Evolutionary conservation across 2,888 invertebrate genomes (phyloP), one percentile per base, ranked within the genome.

Genomic region (Drosophila recens): DNA sequence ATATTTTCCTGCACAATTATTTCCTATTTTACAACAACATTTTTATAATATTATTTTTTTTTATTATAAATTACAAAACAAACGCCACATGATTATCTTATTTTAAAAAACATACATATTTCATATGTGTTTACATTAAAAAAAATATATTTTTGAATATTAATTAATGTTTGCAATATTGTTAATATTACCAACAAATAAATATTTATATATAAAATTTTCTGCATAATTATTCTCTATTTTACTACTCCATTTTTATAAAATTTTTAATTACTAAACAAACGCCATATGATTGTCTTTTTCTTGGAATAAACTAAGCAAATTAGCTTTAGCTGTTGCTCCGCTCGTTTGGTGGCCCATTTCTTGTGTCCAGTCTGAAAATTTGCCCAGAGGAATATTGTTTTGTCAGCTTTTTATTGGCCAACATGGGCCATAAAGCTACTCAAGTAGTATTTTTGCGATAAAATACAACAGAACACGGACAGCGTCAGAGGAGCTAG

Each of bases 321-420:
- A 72, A 83, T 86, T 82, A 85, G 67, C 33, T 72, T 36, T 42
- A 54, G 23, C 20, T 46, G 20, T 59, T 45, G 58, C 20, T n/a
- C 33, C 9, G 68, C 89, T 80, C 62, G 64, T 80, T 67, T 75
- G 81, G 81, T 85, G 83, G 82, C 90, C 86, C 61, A 73, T 76
- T 72, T 75, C 51, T 56, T 49, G 52, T 57, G 20, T 49, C 46
- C 58, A 63, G 72, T 51, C 65, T 42, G 73, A 86, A 80, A 86
- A 86, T 79, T 86, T 83, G 89, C 76, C 65, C 76, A 71, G 63
- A 70, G 67, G 79, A 84, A 90, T 89, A 89, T 90, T 89, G 90
- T 89, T 89, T 89, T 89, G 89, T 89, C 89, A 89, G 90, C 79
- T 90, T 89, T 90, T 89, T 89, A 90, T 90, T 89, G 90, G 81